These are phyloP conservation scores for Actias luna DNA, from an alignment of 2,888 invertebrate genomes.

Conservation along the genomic window DNA sequence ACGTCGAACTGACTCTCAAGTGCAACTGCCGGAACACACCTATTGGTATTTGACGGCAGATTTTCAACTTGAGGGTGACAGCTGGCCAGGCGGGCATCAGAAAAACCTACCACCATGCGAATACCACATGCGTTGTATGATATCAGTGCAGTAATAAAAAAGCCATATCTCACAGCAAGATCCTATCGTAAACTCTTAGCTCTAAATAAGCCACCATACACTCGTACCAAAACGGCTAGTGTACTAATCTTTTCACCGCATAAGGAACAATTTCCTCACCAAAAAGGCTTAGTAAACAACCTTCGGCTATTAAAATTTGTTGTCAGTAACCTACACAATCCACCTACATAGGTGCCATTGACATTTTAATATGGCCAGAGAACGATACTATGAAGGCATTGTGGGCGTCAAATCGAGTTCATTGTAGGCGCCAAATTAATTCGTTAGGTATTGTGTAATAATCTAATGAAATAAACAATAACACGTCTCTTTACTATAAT, in stretches of 20 bases:
- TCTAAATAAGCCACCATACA: background rate
- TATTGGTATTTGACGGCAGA: too few species aligned
- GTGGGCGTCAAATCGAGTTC: background rate
- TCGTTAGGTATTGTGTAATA: background rate
- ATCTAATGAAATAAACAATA: too few species aligned
- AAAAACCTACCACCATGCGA: too few species aligned
- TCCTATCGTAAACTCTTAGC: too few species aligned
- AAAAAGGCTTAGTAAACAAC: background rate
- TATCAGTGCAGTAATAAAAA: too few species aligned
- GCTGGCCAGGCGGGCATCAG: too few species aligned
- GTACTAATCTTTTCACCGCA: background rate
- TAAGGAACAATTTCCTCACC: background rate
- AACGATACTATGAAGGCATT: background rate
- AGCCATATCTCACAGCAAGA: too few species aligned
- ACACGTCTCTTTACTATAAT: too few species aligned
- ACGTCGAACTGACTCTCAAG: too few species aligned
- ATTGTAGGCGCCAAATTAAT: background rate
- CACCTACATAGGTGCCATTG: background rate
- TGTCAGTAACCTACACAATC: background rate
- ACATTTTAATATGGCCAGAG: background rate
- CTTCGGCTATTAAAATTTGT: background rate
- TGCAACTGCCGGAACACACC: too few species aligned
- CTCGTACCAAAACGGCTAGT: background rate
- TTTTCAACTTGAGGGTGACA: too few species aligned
- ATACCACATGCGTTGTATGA: too few species aligned